Percentiles rank a stretch among this genome's conserved stretches.
phyloP scores from a whole-genome alignment of 37 sponge, comb jelly and placozoan genomes.

The Cladorhizidae sp. region DNA sequence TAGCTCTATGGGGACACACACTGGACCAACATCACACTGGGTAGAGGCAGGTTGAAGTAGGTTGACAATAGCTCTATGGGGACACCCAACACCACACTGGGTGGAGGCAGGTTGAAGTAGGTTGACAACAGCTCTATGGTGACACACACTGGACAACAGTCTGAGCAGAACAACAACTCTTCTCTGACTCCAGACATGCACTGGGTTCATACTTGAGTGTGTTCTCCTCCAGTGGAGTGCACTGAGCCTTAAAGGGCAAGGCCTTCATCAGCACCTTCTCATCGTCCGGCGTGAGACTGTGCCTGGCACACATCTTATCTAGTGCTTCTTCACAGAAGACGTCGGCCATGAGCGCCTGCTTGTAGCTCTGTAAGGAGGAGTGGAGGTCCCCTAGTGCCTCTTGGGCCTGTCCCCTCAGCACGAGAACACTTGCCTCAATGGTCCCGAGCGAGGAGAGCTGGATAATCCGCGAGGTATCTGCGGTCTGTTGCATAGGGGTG shows the following conservation, averaged over 20 bases:
- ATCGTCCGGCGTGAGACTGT: constrained; percentile 44
- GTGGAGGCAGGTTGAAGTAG: too few species aligned
- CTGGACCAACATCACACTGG: too few species aligned
- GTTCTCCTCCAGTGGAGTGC: constrained; percentile 44
- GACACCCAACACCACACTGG: too few species aligned
- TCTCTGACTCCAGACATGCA: too few species aligned
- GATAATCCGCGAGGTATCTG: background rate
- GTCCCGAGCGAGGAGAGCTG: constrained; percentile 17
- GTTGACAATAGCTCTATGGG: too few species aligned
- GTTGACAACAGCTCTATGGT: too few species aligned
- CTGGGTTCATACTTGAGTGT: constrained; percentile 24
- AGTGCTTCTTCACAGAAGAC: constrained; percentile 75
- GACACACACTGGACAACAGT: too few species aligned
- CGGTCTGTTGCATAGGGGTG: background rate
- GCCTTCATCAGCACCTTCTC: constrained; percentile 28
- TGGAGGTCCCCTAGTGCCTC: constrained; percentile 64
- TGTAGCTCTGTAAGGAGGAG: constrained; percentile 52
- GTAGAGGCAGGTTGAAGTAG: too few species aligned
- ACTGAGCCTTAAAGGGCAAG: constrained; percentile 64
- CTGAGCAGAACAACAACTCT: too few species aligned
- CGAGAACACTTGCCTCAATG: constrained; percentile 36
- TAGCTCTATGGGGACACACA: too few species aligned
- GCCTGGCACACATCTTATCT: constrained; percentile 43
- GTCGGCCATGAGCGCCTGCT: constrained; percentile 39
- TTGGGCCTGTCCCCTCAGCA: constrained; percentile 50